phyloP scores from a whole-genome alignment of 1,140 invertebrate genomes.

The Anthonomus grandis region DNA sequence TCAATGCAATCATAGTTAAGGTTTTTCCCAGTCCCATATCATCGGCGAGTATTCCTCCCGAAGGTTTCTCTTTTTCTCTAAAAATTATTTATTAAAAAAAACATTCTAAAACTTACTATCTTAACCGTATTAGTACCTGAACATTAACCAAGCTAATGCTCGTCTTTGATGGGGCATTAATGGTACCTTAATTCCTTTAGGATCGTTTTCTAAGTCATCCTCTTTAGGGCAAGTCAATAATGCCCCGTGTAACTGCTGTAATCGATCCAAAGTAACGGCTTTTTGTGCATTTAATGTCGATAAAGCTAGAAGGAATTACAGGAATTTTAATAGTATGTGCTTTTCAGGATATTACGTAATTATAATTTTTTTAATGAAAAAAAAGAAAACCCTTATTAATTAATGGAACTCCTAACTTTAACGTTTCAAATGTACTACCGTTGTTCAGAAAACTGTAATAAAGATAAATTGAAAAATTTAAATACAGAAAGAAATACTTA shows the following conservation, averaged over 20 bases:
- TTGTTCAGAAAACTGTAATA: no score
- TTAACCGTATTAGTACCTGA: conserved; percentile 65
- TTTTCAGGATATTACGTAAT: background rate
- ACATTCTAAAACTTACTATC: background rate
- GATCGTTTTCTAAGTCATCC: conserved; percentile 58
- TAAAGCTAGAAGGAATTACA: conserved; percentile 51
- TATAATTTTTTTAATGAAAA: no score
- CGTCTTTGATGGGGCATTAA: conserved; percentile 86
- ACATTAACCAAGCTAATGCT: conserved; percentile 83
- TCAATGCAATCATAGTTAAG: conserved; percentile 83
- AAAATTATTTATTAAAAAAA: background rate
- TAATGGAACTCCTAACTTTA: no score
- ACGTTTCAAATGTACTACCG: no score
- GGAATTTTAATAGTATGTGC: background rate
- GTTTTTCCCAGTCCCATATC: conserved; percentile 97
- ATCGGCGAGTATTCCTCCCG: conserved; percentile 62
- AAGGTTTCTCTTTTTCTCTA: conserved; percentile 23
- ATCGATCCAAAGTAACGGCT: conserved; percentile 65
- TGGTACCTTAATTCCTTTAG: conserved; percentile 59
- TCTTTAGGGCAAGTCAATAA: conserved; percentile 63
- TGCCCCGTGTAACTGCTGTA: conserved; percentile 71
- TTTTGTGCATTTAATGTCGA: conserved; percentile 60
- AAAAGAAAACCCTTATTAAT: no score
- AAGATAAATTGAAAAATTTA: no score
- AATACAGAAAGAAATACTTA: no score